Conservation (phyloP, 2,113 vertebrate genomes). For the Heteronetta atricapilla region DNA sequence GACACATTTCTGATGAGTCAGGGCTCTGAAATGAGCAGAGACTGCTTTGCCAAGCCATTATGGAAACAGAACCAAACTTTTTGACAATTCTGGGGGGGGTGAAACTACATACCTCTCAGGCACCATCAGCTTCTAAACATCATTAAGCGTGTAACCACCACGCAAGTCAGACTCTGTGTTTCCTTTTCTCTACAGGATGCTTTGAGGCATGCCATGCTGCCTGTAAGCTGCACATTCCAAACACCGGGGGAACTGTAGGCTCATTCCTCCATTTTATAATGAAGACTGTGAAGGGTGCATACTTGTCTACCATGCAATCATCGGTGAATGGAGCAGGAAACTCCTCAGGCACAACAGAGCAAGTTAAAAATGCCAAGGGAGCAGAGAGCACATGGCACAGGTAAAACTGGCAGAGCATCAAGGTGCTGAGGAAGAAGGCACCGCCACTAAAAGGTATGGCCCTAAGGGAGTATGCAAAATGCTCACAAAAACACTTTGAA, state of each 20-base stretch:
- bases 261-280: background rate
- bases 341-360: conserved; percentile 27
- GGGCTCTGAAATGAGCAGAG: background rate
- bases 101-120: accelerated
- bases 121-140: background rate
- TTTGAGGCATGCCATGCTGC: background rate
- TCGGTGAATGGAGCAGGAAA: background rate
- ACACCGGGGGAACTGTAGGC: background rate
- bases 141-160: background rate
- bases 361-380: conserved; percentile 28
- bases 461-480: conserved; percentile 1
- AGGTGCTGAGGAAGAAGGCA: conserved; percentile 12
- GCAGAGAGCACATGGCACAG: background rate
- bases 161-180: background rate
- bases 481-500: background rate
- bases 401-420: conserved; percentile 29
- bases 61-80: background rate
- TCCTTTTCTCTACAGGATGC: background rate
- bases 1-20: background rate
- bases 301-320: background rate
- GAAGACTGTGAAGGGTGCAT: background rate
- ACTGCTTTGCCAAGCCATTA: background rate
- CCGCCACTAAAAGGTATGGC: background rate
- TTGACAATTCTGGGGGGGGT: background rate
- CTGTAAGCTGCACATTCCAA: background rate